phyloP scores from a whole-genome alignment of 1,140 invertebrate species.

The Scylla paramamosain region DNA sequence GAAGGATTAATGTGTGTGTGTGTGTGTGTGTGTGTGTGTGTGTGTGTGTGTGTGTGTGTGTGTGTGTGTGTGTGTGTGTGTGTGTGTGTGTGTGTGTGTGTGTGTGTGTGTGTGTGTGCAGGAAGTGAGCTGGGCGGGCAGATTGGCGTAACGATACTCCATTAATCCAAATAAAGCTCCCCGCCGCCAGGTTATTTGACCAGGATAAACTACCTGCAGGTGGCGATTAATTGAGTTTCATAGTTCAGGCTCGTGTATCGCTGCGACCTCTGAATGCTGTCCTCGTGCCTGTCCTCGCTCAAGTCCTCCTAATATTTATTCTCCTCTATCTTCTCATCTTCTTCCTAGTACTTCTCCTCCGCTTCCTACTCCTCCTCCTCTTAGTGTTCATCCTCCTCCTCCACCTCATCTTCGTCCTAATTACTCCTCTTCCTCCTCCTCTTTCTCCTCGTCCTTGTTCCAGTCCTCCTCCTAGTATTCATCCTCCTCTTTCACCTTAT shows the following conservation, averaged over 20 bases:
- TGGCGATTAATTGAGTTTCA: not conserved
- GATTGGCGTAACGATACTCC: not conserved
- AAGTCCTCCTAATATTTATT: no score
- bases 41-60: not conserved
- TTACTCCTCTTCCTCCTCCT: no score
- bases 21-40: not conserved
- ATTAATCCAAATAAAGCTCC: conserved; percentile 1
- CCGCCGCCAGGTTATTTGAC: not conserved
- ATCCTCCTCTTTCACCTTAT: no score
- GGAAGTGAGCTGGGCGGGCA: not conserved
- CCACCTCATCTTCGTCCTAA: no score
- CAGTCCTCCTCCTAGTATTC: no score
- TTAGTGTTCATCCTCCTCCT: no score
- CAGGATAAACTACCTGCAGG: not conserved
- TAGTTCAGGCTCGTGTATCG: conserved; percentile 6
- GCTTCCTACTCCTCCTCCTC: no score
- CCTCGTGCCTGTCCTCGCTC: no score
- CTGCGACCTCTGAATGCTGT: not conserved
- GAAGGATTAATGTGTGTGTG: not conserved
- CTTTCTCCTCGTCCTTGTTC: no score
- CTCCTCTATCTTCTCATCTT: no score
- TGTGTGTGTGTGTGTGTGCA: not conserved
- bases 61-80: not conserved
- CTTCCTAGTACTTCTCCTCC: no score
- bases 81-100: not conserved